phyloP scores from a whole-genome alignment of 1,140 invertebrate species.

The Steinernema khuongi region DNA sequence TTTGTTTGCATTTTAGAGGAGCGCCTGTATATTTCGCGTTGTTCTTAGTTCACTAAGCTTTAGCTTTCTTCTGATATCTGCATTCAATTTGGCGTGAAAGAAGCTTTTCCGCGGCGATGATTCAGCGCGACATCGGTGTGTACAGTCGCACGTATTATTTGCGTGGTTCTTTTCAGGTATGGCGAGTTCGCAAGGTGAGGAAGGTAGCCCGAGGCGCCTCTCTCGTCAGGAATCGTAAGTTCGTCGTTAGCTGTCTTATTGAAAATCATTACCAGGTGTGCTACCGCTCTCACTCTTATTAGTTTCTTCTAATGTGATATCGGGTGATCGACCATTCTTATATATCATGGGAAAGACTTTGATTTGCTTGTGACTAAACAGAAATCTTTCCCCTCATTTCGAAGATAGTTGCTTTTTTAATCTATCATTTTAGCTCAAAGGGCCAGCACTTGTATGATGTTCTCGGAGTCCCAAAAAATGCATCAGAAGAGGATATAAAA shows the following conservation, averaged over 20 bases:
- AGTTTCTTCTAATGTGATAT: too few species aligned
- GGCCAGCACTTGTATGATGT: slow-evolving; percentile 73
- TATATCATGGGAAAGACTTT: too few species aligned
- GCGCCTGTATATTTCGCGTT: not conserved
- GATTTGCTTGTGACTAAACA: not conserved
- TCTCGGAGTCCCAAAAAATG: slow-evolving; percentile 71
- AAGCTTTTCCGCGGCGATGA: not conserved
- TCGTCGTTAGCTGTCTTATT: not conserved
- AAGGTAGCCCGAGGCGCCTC: not conserved
- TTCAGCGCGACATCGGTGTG: not conserved
- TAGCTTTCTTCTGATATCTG: not conserved
- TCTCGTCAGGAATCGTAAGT: slow-evolving; percentile 9
- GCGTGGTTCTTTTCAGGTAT: not conserved
- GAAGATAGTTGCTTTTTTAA: not conserved
- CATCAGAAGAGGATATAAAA: slow-evolving; percentile 87
- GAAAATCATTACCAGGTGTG: not conserved
- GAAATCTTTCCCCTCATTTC: not conserved
- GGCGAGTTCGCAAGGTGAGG: not conserved
- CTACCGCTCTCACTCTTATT: not conserved
- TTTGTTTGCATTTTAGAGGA: not conserved
- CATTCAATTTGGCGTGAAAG: not conserved
- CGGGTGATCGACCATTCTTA: too few species aligned
- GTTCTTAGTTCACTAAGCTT: not conserved
- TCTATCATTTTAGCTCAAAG: slow-evolving; percentile 32
- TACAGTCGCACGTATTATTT: not conserved